Evolutionary conservation across 2,113 vertebrate genomes (phyloP), one percentile per base, ranked within the genome.

Genomic region (Thymallus thymallus): DNA sequence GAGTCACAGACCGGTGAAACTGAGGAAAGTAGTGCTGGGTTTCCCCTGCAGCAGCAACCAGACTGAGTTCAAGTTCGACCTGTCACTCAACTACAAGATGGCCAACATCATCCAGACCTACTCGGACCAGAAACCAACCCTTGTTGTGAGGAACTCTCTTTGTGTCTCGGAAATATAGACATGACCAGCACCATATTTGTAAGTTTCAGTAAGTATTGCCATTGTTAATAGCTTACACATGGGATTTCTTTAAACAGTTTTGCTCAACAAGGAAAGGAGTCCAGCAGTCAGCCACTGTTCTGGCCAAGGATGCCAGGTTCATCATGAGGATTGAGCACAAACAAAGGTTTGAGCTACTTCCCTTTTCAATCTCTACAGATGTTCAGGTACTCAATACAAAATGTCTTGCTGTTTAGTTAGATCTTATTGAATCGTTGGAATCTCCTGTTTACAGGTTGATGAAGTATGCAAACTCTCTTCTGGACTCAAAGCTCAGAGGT

Each of bases 221-320:
- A 3, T 74, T 16, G 22, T 35, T 45, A 63, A 23, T 5, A 46
- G 3, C 35, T 41, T 9, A 41, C 35, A 41, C 35, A 41, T 46
- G 18, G 14, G 14, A 64, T 55, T 24, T 55, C 90, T 46, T 88
- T 92, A 82, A 77, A 5, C 78, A 99, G 98, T 98, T 99, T 88
- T 99, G 97, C 94, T 95, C 96, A 61, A 99, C 97, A 75, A 96
- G 96, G 81, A 99, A 98, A 94, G 96, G 97, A 88, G 95, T 93
- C 65, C 98, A 99, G 79, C 96, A 98, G 80, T 95, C 96, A 1
- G 96, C 96, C 80, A 87, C 93, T 80, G 90, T 98, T 87, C 89
- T 99, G 82, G 93, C 94, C 75, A 98, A 98, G 88, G 96, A 98
- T 82, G 93, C 95, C 71, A 94, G 93, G 74, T 98, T 99, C 91